A percentile compares a stretch with the other conserved stretches of the same genome.
Conservation (phyloP, 37 sponge, comb jelly and placozoan species). For the Halisarca cf. caerulea region DNA sequence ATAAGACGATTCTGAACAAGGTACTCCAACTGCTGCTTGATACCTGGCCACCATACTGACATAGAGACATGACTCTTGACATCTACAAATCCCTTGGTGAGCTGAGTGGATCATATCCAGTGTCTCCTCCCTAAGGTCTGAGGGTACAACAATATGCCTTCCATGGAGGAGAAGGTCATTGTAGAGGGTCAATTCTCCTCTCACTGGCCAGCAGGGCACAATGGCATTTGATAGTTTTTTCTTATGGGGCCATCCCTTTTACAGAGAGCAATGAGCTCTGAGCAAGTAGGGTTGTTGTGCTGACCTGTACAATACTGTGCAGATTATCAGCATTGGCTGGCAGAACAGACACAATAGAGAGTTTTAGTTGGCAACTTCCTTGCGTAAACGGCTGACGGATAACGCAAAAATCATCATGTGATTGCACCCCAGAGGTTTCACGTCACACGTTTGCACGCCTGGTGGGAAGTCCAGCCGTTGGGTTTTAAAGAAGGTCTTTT, state of each 20-base stretch:
- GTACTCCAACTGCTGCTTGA: not conserved
- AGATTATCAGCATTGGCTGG: not conserved
- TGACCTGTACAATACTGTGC: not conserved
- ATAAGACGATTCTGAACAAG: not conserved
- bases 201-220: not conserved
- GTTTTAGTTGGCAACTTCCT: too few relatives aligned
- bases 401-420: too few relatives aligned
- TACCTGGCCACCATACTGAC: not conserved
- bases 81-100: not conserved
- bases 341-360: too few relatives aligned
- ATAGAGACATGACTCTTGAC: not conserved
- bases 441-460: too few relatives aligned
- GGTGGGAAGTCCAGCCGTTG: too few relatives aligned
- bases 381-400: too few relatives aligned
- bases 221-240: not conserved
- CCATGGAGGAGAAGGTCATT: too few relatives aligned
- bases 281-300: not conserved
- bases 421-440: too few relatives aligned
- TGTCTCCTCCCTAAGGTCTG: not conserved
- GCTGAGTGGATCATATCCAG: not conserved
- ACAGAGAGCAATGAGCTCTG: not conserved
- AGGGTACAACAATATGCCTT: not conserved
- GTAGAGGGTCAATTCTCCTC: not conserved
- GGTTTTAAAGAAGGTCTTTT: too few relatives aligned
- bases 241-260: not conserved